A percentile compares a stretch with the other conserved stretches of the same genome.
Evolutionary conservation across 2,888 invertebrate species (phyloP).

Genomic region (Psococerastis gibbosa): DNA sequence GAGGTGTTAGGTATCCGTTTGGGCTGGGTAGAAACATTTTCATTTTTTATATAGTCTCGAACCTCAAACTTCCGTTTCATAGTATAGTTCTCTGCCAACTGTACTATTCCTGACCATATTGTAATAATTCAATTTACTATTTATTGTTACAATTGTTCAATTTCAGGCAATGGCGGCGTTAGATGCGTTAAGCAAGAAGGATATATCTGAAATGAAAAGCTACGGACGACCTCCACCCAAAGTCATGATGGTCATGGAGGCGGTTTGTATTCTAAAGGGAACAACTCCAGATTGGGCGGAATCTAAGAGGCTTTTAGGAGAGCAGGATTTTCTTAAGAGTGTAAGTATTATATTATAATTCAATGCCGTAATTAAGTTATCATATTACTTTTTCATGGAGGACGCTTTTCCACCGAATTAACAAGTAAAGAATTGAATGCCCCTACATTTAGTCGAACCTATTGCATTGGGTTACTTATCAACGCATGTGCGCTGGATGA

Average conservation of each 20-base stretch:
- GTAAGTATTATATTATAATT: no score
- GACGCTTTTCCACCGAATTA: background rate
- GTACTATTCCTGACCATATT: background rate
- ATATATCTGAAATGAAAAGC: conserved; percentile 76
- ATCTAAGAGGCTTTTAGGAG: conserved; percentile 69
- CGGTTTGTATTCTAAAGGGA: conserved; percentile 63
- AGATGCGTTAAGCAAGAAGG: conserved; percentile 66
- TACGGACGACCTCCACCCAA: conserved; percentile 72
- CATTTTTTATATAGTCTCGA: no score
- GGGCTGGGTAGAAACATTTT: no score
- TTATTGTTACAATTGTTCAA: no score
- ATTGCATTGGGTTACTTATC: no score
- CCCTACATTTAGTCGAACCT: no score
- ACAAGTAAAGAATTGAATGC: background rate
- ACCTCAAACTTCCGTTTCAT: no score
- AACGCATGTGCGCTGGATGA: no score
- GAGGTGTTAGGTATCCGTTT: no score
- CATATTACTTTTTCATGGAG: no score
- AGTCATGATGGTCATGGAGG: conserved; percentile 80
- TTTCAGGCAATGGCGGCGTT: conserved; percentile 38
- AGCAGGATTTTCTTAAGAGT: conserved; percentile 53
- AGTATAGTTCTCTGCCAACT: background rate
- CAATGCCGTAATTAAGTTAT: no score
- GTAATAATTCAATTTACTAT: conserved; percentile 4
- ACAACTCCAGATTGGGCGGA: conserved; percentile 72